Evolutionary conservation across 37 sponge, comb jelly and placozoan species (phyloP), one percentile per base, ranked within the genome.

Genomic region (Theonella swinhoei): DNA sequence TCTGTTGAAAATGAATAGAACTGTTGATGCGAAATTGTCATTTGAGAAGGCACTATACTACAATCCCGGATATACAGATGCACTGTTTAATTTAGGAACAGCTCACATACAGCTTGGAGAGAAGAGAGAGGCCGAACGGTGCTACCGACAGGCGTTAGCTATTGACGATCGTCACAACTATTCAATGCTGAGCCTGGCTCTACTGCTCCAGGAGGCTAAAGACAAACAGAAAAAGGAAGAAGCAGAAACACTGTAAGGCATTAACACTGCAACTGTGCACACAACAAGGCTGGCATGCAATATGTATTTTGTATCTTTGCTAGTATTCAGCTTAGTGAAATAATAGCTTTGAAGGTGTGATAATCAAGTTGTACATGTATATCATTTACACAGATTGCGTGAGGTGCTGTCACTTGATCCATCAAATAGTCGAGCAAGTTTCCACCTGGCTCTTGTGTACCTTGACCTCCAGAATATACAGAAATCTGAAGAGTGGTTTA

Each of bases 1-100:
- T 2, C 89, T 94, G 26, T 31, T 82, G 1, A 76, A 88, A 68
- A 70, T 85, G 66, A 94, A 94, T 67, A 74, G 68, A 62, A 77
- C 74, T 0, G 68, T 35, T 0, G 86, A 84, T 31, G 89, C 86
- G 0, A 29, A 39, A 41, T 5, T 26, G n/a, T 28, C 74, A 19
- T 83, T 68, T 25, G 30, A 72, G 31, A 75, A 76, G 39, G 87
- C 79, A 20, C 1, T 82, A 25, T 34, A 70, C 24, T 28, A 62
- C 26, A 70, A 62, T 33, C 89, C 81, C 19, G 68, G 66, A 4
- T 54, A 80, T 30, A 43, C 70, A 1, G 80, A 85, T 62, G 74
- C 87, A 5, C 67, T 84, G 30, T 91, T 40, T 37, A 74, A 79
- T 32, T 24, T 83, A 34, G 92, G 74, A 20, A 75, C 63, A 30